phyloP scores from a whole-genome alignment of 2,888 invertebrate species.

The Xestia sexstrigata region DNA sequence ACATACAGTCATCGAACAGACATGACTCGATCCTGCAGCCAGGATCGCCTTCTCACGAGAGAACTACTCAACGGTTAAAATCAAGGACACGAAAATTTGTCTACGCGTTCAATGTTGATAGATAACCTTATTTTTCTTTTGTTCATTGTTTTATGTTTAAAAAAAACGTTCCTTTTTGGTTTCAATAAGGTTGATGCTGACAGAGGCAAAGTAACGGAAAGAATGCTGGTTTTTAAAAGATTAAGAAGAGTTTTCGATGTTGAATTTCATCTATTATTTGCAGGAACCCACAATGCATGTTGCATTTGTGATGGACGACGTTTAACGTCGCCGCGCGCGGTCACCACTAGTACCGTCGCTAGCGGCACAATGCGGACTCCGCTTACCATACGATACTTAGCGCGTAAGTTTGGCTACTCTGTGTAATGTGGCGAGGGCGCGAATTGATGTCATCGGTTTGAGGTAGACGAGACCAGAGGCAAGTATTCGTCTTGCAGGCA shows the following conservation, averaged over 20 bases:
- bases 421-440: constrained; percentile 53
- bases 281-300: constrained; percentile 89
- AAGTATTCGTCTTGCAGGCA: not conserved
- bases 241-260: not conserved
- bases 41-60: too few species aligned
- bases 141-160: too few species aligned
- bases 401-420: constrained; percentile 73
- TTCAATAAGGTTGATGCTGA: not conserved
- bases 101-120: too few species aligned
- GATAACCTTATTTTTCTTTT: too few species aligned
- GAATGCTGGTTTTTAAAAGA: too few species aligned
- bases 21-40: too few species aligned
- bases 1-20: too few species aligned
- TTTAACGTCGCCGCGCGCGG: constrained; percentile 79
- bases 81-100: too few species aligned
- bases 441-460: constrained; percentile 35
- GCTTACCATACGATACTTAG: constrained; percentile 62
- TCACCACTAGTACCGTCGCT: constrained; percentile 64
- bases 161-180: too few species aligned
- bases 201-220: too few species aligned
- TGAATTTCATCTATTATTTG: not conserved
- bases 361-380: constrained; percentile 44
- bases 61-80: too few species aligned
- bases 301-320: constrained; percentile 90
- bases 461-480: not conserved